Percentiles rank a stretch among this genome's conserved stretches.
Conservation (phyloP, 1,140 invertebrate species). For the Drosophila trapezifrons region DNA sequence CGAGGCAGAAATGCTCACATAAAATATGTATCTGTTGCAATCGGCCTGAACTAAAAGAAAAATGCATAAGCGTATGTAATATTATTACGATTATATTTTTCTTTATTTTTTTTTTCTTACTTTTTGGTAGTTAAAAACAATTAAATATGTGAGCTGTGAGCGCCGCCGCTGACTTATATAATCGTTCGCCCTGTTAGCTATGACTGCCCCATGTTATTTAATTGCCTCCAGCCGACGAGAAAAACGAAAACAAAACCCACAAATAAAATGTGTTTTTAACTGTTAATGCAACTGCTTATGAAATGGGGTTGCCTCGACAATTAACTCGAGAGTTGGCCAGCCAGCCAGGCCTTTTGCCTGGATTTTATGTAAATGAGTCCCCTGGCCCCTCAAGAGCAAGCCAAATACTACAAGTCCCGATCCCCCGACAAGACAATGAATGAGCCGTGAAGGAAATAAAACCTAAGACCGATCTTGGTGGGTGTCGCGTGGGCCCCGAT, state of each 20-base stretch:
- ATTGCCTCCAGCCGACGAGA: conserved; percentile 59
- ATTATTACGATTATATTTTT: conserved; percentile 55
- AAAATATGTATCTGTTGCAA: conserved; percentile 41
- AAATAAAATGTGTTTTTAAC: conserved; percentile 70
- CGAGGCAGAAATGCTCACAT: conserved; percentile 20
- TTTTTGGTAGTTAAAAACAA: conserved; percentile 68
- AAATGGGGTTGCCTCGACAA: conserved; percentile 72
- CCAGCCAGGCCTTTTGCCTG: conserved; percentile 31
- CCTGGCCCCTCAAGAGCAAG: conserved; percentile 10
- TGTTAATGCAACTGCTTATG: conserved; percentile 73
- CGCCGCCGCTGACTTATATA: conserved; percentile 61
- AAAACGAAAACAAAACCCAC: conserved; percentile 42
- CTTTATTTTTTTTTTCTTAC: conserved; percentile 7
- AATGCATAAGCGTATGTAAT: conserved; percentile 68
- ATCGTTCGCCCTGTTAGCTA: conserved; percentile 69
- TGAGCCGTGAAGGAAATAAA: conserved; percentile 15
- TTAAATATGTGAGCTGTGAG: conserved; percentile 66
- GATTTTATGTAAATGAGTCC: conserved; percentile 66
- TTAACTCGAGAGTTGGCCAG: conserved; percentile 41
- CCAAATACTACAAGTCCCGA: conserved; percentile 5
- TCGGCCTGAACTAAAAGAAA: conserved; percentile 49
- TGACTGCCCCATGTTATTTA: conserved; percentile 67
- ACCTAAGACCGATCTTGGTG: conserved; percentile 22
- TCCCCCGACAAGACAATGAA: conserved; percentile 5
- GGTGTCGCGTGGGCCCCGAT: conserved; percentile 60